Base-by-base conservation (phyloP, 2,888 invertebrate species). In the Cheilosia variabilis region DNA sequence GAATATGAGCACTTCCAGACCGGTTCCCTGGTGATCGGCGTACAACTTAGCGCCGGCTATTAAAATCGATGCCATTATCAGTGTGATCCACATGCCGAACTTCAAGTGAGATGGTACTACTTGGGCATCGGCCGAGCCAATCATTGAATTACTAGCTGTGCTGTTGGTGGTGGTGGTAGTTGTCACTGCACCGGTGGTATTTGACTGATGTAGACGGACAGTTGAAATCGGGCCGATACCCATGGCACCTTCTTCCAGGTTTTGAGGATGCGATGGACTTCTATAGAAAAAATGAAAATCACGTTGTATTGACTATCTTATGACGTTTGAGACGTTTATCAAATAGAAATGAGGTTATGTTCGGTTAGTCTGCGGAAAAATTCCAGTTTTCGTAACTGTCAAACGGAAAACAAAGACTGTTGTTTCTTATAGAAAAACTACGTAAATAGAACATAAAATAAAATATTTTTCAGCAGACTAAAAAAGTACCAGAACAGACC, bases 31-130 rank as follows among this genome's bases (percentile, higher is more conserved):
- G 88, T 94, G 93, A 89, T 95, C 95, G 83, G 96, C 95, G 89
- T 96, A 96, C 90, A 95, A 95, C 92, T 95, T 96, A 27, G 95
- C 95, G 34, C 95, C 95, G 0, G 95, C 95, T 62, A 96, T 93
- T 89, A 96, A 95, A 45, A 95, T 94, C 0, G 95, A 94, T 1
- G 95, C 94, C 57, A 96, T 91, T 15, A 95, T 95, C 88, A 96
- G 94, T 0, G 95, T 95, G 47, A 95, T 95, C 93, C 96, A 95
- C 93, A 96, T 94, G 69, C 95, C 95, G 89, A 94, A 95, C 91
- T 95, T 95, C 60, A 95, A 91, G 87, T 95, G 94, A 17, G 94
- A 93, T 13, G 94, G 94, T 90, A 94, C 93, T 90, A 93, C 90
- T 57, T 93, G 93, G 7, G 82, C 66, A 22, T 88, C 88, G 19